phyloP scores from a whole-genome alignment of 2,113 vertebrate species.

The Peromyscus leucopus region DNA sequence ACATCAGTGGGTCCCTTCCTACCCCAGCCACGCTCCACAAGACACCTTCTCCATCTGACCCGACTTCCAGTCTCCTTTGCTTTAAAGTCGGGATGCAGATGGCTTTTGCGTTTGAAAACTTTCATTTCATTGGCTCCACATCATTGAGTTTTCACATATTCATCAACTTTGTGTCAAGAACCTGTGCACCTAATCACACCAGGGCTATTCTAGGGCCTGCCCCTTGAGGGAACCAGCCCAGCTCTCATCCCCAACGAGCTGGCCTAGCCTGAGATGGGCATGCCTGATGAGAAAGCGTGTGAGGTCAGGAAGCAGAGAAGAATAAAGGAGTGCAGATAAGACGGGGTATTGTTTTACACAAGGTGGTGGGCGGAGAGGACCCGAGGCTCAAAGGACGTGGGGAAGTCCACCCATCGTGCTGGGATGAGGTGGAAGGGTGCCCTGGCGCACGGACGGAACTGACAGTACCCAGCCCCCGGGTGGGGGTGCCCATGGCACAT shows the following conservation, averaged over 20 bases:
- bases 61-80: not conserved
- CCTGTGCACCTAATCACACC: fast-evolving
- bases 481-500: fast-evolving
- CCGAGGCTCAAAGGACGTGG: not conserved
- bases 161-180: not conserved
- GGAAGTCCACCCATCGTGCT: not conserved
- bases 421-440: fast-evolving
- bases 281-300: not conserved
- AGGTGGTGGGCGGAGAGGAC: not conserved
- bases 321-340: not conserved
- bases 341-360: not conserved
- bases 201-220: fast-evolving
- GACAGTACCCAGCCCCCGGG: too few relatives aligned
- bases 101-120: not conserved
- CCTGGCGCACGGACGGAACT: not conserved
- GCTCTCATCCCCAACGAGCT: not conserved
- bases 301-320: fast-evolving
- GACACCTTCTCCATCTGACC: not conserved
- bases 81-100: not conserved
- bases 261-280: not conserved
- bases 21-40: not conserved
- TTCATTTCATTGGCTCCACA: not conserved
- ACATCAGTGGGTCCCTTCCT: fast-evolving
- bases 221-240: not conserved
- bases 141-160: not conserved